phyloP scores from a whole-genome alignment of 2,888 invertebrate species.

The Endomychus coccineus region DNA sequence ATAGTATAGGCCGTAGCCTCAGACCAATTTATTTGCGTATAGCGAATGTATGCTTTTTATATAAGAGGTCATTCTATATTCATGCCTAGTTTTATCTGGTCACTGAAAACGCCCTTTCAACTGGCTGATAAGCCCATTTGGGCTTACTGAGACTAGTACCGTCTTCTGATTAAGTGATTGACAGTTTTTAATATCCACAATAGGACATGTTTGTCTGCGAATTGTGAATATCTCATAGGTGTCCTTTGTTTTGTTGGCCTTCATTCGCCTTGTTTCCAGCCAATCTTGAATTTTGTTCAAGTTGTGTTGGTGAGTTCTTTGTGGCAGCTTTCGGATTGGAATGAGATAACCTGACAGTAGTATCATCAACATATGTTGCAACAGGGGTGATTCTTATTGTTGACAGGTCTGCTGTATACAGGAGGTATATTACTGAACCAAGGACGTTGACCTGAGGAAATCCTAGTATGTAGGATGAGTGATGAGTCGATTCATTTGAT shows the following conservation, averaged over 20 bases:
- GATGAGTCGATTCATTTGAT: too few relatives aligned
- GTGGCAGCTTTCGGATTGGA: conserved; percentile 17
- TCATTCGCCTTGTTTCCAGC: conserved; percentile 20
- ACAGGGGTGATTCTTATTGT: conserved; percentile 15
- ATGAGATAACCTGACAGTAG: conserved; percentile 15
- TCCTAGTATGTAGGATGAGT: conserved; percentile 15
- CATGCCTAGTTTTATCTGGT: too few relatives aligned
- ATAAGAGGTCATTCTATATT: too few relatives aligned
- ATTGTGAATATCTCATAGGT: conserved; percentile 4
- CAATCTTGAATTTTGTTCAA: conserved; percentile 19
- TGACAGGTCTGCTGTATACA: conserved; percentile 17
- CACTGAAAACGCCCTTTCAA: too few relatives aligned
- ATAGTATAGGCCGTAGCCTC: too few relatives aligned
- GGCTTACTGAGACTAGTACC: too few relatives aligned
- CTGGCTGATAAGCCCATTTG: too few relatives aligned
- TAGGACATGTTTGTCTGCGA: conserved; percentile 4
- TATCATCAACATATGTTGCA: conserved; percentile 22
- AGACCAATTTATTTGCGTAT: too few relatives aligned
- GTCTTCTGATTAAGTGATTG: too few relatives aligned
- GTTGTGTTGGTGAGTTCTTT: conserved; percentile 18
- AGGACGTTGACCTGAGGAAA: conserved; percentile 24
- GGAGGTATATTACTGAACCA: conserved; percentile 19
- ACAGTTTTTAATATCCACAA: conserved; percentile 4
- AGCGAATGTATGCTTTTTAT: too few relatives aligned
- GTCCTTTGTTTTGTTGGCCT: background rate